Base-by-base conservation (phyloP, 1,140 invertebrate species). In the Ips nitidus region DNA sequence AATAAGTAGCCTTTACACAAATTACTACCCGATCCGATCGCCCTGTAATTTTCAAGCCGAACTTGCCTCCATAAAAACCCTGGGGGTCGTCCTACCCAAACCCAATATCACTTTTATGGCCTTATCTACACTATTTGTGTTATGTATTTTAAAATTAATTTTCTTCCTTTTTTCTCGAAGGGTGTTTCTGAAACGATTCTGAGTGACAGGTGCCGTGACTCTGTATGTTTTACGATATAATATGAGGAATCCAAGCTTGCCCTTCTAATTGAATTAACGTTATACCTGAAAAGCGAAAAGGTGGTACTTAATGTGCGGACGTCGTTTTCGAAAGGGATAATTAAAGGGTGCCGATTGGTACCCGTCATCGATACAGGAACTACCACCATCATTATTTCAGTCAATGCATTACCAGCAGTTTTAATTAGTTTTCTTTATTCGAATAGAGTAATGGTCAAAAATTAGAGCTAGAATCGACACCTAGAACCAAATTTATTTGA, bases 1-100 rank as follows among this genome's bases (percentile, higher is more conserved):
- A 70, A 74, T 74, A 72, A 75, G 73, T 74, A 75, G 75, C 75
- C 75, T 75, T 74, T 74, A 74, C 66, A 53, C 58, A 74, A 75
- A 75, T 75, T 74, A 73, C 71, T 62, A 62, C 43, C 71, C 50
- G 56, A 71, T 67, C 50, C 47, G n/a, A 8, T 57, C 55, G 74
- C 71, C 75, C 71, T 75, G 73, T 75, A 75, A 75, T 75, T 75
- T 74, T 37, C 39, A 50, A 52, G 71, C 75, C 73, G 75, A 69
- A 73, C 67, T 59, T 58, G 55, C 41, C 37, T 22, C 63, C 56
- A 64, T 72, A 74, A 75, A 75, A 71, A 22, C 22, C 22, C 52
- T 55, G 66, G 69, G 73, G 65, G 63, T 56, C 66, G 58, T 61
- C 45, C 67, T 56, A 43, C 22, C 22, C 22, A 62, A 74, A 63